These are phyloP conservation scores for Mamestra configurata DNA, from an alignment of 1,140 invertebrate genomes.

Conservation along the genomic window DNA sequence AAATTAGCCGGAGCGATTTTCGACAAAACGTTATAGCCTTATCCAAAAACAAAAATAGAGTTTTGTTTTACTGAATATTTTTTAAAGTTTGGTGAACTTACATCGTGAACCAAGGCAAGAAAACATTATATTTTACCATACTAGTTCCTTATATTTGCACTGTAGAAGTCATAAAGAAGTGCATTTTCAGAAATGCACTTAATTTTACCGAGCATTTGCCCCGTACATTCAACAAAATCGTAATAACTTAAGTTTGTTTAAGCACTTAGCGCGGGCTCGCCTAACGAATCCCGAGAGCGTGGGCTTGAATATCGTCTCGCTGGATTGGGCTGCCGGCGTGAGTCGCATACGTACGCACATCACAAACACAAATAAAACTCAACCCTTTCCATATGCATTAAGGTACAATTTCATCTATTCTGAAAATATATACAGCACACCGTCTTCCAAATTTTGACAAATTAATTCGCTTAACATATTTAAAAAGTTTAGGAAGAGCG, in stretches of 20 bases:
- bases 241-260: constrained; percentile 52
- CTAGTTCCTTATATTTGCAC: too few relatives aligned
- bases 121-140: too few relatives aligned
- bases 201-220: neutral
- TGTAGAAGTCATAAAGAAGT: neutral
- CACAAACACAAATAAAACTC: constrained; percentile 4
- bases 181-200: constrained; percentile 80
- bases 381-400: neutral
- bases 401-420: neutral
- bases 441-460: constrained; percentile 13
- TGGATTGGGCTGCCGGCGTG: constrained; percentile 1
- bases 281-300: constrained; percentile 41
- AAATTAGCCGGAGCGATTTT: too few relatives aligned
- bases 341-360: neutral
- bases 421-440: neutral
- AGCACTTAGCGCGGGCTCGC: constrained; percentile 34
- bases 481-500: constrained; percentile 3
- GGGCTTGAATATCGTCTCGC: constrained; percentile 38
- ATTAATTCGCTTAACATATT: constrained; percentile 30
- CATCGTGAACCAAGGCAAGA: too few relatives aligned
- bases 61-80: too few relatives aligned
- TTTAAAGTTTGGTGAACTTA: too few relatives aligned
- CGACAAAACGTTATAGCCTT: too few relatives aligned
- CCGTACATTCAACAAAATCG: constrained; percentile 30
- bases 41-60: too few relatives aligned